phyloP scores from a whole-genome alignment of 2,888 invertebrate species.

The Chironomus riparius region DNA sequence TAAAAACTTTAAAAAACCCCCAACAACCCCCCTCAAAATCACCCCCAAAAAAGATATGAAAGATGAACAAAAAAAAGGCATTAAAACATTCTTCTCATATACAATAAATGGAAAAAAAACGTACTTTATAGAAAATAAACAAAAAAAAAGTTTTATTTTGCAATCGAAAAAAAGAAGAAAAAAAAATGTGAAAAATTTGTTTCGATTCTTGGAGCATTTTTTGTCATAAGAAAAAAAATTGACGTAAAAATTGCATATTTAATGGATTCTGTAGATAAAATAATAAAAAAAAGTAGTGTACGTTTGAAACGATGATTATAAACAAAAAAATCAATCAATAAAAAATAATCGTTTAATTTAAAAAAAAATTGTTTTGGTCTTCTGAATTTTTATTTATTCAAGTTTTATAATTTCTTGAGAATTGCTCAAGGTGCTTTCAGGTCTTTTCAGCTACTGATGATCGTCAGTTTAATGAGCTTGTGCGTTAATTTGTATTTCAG shows the following conservation, averaged over 20 bases:
- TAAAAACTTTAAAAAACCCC: too few species aligned
- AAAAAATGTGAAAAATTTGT: too few species aligned
- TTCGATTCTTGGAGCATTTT: too few species aligned
- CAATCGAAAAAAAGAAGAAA: too few species aligned
- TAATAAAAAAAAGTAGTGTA: slow-evolving; percentile 14
- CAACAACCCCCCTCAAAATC: too few species aligned
- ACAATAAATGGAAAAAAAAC: too few species aligned
- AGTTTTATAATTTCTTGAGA: not conserved
- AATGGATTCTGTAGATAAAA: slow-evolving; percentile 20
- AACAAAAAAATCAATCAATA: slow-evolving; percentile 26
- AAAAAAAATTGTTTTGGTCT: not conserved
- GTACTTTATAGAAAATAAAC: too few species aligned
- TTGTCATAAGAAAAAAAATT: not conserved
- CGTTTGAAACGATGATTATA: slow-evolving; percentile 24
- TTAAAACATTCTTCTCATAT: too few species aligned
- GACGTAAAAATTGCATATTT: slow-evolving; percentile 22
- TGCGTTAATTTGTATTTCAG: not conserved
- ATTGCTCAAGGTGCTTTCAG: too few species aligned
- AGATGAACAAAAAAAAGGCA: too few species aligned
- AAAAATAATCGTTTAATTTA: slow-evolving; percentile 26
- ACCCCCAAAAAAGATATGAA: too few species aligned
- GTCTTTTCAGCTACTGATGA: not conserved
- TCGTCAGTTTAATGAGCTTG: not conserved
- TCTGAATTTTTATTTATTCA: not conserved
- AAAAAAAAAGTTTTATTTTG: too few species aligned